Percentiles rank a stretch among this genome's conserved stretches.
These are phyloP conservation scores for Amazona ochrocephala DNA, from an alignment of 2,797 vertebrate genomes.

Conservation along the genomic window DNA sequence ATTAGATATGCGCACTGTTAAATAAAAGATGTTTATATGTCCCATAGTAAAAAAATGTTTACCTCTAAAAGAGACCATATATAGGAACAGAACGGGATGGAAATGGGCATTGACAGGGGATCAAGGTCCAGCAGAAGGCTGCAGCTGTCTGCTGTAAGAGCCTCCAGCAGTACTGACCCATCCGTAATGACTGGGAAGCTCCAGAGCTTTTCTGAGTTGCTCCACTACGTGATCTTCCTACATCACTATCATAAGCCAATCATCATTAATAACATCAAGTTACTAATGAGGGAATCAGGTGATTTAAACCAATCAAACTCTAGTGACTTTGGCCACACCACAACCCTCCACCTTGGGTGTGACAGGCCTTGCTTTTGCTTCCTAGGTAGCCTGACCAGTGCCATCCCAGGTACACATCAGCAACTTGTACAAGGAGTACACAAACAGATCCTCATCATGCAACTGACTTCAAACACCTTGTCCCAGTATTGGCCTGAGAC, in stretches of 20 bases:
- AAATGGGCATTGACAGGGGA: neutral
- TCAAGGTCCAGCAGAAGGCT: neutral
- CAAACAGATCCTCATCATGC: fast-evolving
- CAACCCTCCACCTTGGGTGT: neutral
- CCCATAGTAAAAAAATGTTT: neutral
- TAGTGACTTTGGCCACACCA: neutral
- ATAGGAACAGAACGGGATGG: neutral
- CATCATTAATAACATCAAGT: neutral
- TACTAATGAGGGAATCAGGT: neutral
- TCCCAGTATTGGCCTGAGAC: neutral
- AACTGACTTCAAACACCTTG: neutral
- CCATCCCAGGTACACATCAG: neutral
- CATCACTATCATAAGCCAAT: neutral
- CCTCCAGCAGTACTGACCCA: neutral
- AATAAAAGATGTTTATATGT: neutral
- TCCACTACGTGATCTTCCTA: neutral
- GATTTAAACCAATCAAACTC: neutral
- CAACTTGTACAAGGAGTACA: neutral
- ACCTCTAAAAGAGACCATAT: neutral
- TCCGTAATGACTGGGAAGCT: neutral
- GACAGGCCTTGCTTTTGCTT: neutral
- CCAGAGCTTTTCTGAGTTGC: neutral
- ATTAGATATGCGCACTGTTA: neutral
- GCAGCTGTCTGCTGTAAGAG: neutral
- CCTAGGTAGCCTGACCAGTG: neutral